These are phyloP conservation scores for Eclectus roratus DNA, from an alignment of 2,113 vertebrate species.

Conservation along the genomic window DNA sequence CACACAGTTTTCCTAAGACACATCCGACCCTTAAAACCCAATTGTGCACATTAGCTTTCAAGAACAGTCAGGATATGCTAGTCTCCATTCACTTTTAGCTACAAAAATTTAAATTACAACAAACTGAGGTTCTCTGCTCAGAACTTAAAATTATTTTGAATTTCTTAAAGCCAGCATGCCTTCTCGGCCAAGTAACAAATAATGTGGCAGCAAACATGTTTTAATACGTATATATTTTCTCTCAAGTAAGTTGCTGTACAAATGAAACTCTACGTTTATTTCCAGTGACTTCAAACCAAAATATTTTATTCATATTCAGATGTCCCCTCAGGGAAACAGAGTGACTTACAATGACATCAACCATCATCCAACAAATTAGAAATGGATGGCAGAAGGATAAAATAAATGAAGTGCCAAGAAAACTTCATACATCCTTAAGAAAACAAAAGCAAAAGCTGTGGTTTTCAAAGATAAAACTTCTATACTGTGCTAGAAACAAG, in stretches of 20 bases:
- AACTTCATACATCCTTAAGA: background rate
- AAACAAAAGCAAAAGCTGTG: slow-evolving; percentile 11
- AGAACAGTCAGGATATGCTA: background rate
- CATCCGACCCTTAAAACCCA: background rate
- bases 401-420: background rate
- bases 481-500: background rate
- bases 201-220: background rate
- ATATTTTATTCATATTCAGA: background rate
- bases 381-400: background rate
- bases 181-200: background rate
- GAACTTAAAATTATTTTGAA: background rate
- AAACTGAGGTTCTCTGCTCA: background rate
- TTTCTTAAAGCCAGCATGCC: background rate
- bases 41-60: background rate
- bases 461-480: background rate
- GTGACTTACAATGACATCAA: background rate
- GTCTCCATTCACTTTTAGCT: background rate
- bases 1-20: background rate
- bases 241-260: background rate
- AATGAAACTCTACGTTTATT: background rate
- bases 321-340: background rate
- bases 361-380: background rate
- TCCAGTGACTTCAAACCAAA: background rate
- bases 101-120: background rate
- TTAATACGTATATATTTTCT: background rate